A percentile compares a stretch with the other conserved stretches of the same genome.
These are phyloP conservation scores for Lota lota DNA, from an alignment of 2,113 vertebrate species.

Conservation along the genomic window DNA sequence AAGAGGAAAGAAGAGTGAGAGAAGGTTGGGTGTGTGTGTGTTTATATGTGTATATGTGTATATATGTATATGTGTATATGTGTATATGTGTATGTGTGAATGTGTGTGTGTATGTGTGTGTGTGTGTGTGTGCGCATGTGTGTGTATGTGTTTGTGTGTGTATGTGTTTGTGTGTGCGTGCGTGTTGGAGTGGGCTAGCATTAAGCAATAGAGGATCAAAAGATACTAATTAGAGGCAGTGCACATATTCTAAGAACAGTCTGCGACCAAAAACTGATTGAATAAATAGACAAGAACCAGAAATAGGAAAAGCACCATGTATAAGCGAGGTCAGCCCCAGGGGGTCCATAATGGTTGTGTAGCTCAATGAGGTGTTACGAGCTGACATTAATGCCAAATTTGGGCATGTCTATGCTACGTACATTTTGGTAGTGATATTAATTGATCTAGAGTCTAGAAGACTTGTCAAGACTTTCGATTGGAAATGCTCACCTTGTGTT, in stretches of 20 bases:
- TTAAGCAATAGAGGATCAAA: not conserved
- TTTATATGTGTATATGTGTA: not conserved
- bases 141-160: not conserved
- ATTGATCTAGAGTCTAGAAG: not conserved
- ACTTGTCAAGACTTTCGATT: not conserved
- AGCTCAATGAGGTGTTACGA: conserved; percentile 28
- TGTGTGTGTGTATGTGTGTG: not conserved
- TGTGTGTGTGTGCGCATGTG: not conserved
- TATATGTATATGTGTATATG: not conserved
- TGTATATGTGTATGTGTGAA: not conserved
- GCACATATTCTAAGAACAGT: conserved; percentile 31
- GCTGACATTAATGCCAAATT: not conserved
- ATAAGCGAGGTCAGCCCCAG: conserved; percentile 4
- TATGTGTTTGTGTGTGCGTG: not conserved
- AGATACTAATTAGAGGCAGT: conserved; percentile 16
- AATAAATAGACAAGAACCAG: conserved; percentile 5
- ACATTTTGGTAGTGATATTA: not conserved
- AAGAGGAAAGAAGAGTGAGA: not conserved
- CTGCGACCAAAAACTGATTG: conserved; percentile 31
- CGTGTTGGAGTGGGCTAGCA: not conserved
- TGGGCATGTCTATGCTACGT: not conserved
- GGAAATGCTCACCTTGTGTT: conserved; percentile 71
- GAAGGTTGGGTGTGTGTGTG: not conserved
- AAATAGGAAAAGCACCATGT: conserved; percentile 13
- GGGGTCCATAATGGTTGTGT: conserved; percentile 32